Conservation (phyloP, 2,888 invertebrate species). For the Bombyx huttoni region DNA sequence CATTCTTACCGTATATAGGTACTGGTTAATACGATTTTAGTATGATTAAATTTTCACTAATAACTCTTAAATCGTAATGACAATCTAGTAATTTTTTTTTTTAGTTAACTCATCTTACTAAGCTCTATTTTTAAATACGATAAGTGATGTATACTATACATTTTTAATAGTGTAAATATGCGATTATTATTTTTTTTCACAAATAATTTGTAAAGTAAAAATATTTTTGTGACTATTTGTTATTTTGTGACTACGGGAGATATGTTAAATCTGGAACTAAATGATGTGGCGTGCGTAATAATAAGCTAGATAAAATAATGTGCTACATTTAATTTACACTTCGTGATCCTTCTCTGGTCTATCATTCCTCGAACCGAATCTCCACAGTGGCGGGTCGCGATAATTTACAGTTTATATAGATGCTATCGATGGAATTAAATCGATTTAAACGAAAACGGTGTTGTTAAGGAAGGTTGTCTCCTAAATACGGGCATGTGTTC, state of each 20-base stretch:
- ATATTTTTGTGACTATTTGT: conserved; percentile 21
- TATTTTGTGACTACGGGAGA: conserved; percentile 33
- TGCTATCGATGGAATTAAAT: conserved; percentile 17
- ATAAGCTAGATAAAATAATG: not conserved
- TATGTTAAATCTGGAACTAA: conserved; percentile 30
- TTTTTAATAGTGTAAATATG: conserved; percentile 68
- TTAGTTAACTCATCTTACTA: conserved; percentile 64
- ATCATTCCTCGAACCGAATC: conserved; percentile 19
- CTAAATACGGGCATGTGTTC: conserved; percentile 51
- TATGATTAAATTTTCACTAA: conserved; percentile 53
- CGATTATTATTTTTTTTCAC: conserved; percentile 48
- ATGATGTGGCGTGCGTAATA: conserved; percentile 15
- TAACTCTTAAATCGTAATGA: conserved; percentile 59
- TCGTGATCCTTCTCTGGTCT: conserved; percentile 22
- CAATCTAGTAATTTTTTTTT: conserved; percentile 39
- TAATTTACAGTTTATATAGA: conserved; percentile 36
- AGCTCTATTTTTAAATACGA: conserved; percentile 65
- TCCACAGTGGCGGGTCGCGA: conserved; percentile 33
- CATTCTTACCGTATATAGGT: conserved; percentile 55
- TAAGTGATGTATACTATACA: conserved; percentile 67
- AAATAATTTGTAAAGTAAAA: conserved; percentile 47
- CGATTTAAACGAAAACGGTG: conserved; percentile 11
- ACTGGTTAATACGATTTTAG: conserved; percentile 60
- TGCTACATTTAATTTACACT: conserved; percentile 11
- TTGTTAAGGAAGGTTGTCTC: conserved; percentile 29